Conservation (phyloP, 2,888 invertebrate genomes). For the Tetanocera ferruginea region DNA sequence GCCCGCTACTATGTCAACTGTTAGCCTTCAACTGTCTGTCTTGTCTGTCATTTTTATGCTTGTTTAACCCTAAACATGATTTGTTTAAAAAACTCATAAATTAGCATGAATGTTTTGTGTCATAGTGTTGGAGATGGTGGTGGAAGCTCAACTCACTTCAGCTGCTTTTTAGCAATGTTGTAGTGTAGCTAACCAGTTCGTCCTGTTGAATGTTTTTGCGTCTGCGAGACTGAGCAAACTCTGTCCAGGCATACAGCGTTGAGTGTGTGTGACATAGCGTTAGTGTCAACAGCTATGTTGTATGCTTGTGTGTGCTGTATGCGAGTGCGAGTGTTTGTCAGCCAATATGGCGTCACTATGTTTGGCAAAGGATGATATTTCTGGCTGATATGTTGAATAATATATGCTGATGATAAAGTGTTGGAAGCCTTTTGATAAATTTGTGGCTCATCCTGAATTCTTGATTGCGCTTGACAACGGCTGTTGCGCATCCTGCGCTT, state of each 20-base stretch:
- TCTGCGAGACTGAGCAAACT: neutral
- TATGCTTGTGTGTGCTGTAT: neutral
- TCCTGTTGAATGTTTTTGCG: constrained; percentile 11
- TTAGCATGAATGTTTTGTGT: constrained; percentile 12
- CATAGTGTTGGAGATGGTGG: neutral
- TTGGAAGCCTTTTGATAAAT: constrained; percentile 24
- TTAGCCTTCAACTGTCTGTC: neutral
- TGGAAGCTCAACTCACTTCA: neutral
- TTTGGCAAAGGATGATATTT: constrained; percentile 11
- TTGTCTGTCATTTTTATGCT: constrained; percentile 29
- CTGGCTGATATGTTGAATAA: constrained; percentile 11
- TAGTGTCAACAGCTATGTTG: constrained; percentile 2
- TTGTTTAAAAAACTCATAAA: constrained; percentile 31
- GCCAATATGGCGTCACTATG: constrained; percentile 15
- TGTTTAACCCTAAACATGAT: constrained; percentile 30
- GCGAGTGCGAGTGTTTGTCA: neutral
- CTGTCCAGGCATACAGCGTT: neutral
- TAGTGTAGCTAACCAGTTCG: neutral
- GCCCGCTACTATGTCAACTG: neutral
- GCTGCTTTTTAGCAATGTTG: neutral
- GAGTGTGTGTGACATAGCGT: constrained; percentile 17
- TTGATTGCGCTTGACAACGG: neutral
- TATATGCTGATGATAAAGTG: constrained; percentile 5
- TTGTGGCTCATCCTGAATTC: neutral
- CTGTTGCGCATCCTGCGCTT: constrained; percentile 16